Percentiles rank a stretch among this genome's conserved stretches.
Evolutionary conservation across 2,113 vertebrate genomes (phyloP).

Genomic region (Pitta sordida): DNA sequence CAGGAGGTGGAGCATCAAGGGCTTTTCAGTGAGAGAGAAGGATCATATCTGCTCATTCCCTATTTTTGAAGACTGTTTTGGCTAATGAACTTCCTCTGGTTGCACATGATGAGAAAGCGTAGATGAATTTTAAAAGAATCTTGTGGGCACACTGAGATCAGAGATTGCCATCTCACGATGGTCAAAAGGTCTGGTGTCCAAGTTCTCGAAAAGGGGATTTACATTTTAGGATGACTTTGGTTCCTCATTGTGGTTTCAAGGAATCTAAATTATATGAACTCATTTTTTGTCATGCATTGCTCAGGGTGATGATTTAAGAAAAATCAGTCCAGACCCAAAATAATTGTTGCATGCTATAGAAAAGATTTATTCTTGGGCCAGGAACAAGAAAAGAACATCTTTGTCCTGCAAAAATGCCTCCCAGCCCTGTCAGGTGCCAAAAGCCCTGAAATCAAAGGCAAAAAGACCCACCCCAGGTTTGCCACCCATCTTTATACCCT

Average conservation of each 20-base stretch:
- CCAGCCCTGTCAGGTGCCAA: too few species aligned
- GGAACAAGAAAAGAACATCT: too few species aligned
- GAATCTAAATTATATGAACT: not conserved
- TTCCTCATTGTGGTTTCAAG: not conserved
- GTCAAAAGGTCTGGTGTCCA: not conserved
- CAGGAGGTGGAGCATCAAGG: not conserved
- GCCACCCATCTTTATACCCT: too few species aligned
- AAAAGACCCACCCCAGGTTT: too few species aligned
- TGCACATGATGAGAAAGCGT: not conserved
- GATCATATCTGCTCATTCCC: not conserved
- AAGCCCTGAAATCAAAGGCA: too few species aligned
- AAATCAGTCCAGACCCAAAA: too few species aligned
- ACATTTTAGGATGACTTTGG: not conserved
- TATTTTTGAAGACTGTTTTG: not conserved
- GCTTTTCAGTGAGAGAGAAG: not conserved
- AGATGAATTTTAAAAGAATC: not conserved
- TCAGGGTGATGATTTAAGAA: too few species aligned
- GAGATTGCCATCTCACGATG: not conserved
- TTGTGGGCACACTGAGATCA: not conserved
- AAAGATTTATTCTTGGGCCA: too few species aligned
- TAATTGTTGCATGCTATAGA: too few species aligned
- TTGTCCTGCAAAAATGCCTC: too few species aligned
- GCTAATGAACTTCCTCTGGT: not conserved
- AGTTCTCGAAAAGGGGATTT: not conserved
- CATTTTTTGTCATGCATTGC: not conserved